A percentile compares a stretch with the other conserved stretches of the same genome.
These are phyloP conservation scores for Drosophila siamana DNA, from an alignment of 2,888 invertebrate genomes.

Conservation along the genomic window DNA sequence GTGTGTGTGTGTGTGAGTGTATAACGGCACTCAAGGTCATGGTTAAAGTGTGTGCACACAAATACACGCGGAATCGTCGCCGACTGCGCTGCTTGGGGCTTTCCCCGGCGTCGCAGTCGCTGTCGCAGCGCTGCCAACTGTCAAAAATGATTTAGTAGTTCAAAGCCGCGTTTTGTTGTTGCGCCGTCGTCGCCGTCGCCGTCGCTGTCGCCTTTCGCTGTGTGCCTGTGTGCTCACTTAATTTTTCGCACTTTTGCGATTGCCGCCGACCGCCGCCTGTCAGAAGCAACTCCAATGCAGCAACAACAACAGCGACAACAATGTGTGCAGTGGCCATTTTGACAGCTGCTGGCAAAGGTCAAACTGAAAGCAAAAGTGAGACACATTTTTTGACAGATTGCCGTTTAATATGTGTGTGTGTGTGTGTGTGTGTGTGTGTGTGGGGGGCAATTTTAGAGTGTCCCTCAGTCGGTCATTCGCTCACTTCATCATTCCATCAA, in stretches of 20 bases:
- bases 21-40: conserved; percentile 76
- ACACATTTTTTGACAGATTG: conserved; percentile 79
- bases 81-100: conserved; percentile 74
- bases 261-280: conserved; percentile 60
- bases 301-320: conserved; percentile 30
- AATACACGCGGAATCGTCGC: conserved; percentile 15
- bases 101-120: conserved; percentile 71
- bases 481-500: background rate
- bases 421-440: too few species aligned
- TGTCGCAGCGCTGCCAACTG: conserved; percentile 72
- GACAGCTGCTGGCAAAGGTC: conserved; percentile 79
- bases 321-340: conserved; percentile 73
- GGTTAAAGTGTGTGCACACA: conserved; percentile 67
- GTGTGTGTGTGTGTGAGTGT: conserved; percentile 49
- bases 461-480: background rate
- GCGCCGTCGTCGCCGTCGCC: conserved; percentile 29
- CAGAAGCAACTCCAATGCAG: conserved; percentile 61
- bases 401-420: conserved; percentile 15
- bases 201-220: conserved; percentile 10
- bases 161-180: conserved; percentile 79
- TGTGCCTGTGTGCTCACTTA: too few species aligned
- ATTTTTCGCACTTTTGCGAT: conserved; percentile 62
- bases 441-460: conserved; percentile 16
- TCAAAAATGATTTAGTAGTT: conserved; percentile 82
- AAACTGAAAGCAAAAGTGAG: conserved; percentile 77